Conservation (phyloP, 2,888 invertebrate species). For the Cantharis nigra region DNA sequence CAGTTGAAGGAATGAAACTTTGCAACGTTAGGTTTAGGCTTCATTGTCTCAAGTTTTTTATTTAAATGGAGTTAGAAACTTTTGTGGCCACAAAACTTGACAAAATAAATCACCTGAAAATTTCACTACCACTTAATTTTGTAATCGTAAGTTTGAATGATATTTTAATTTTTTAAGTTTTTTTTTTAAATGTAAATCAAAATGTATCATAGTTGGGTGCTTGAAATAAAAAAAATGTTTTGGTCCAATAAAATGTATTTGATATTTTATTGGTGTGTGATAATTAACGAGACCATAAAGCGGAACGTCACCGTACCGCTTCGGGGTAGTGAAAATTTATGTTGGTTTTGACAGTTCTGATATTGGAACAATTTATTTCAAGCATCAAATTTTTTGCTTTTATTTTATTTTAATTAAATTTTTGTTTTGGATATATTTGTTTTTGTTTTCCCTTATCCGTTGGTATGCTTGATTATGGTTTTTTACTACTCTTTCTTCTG, state of each 20-base stretch:
- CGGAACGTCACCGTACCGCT: background rate
- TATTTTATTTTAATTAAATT: background rate
- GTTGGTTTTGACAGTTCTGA: background rate
- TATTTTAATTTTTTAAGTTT: background rate
- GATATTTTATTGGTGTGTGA: background rate
- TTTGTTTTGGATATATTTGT: background rate
- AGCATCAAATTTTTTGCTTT: background rate
- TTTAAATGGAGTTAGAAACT: background rate
- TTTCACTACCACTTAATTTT: background rate
- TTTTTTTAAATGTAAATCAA: background rate
- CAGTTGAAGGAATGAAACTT: background rate
- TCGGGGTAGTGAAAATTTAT: background rate
- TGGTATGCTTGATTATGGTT: constrained; percentile 12
- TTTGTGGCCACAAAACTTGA: background rate
- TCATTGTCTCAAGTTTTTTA: background rate
- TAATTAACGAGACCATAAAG: background rate
- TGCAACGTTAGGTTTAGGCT: background rate
- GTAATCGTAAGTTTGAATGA: background rate
- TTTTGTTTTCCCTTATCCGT: constrained; percentile 1
- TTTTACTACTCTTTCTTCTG: constrained; percentile 10
- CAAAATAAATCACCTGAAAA: background rate
- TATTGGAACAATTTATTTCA: background rate
- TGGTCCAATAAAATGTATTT: background rate
- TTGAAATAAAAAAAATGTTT: background rate
- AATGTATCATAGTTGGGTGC: background rate